A percentile compares a stretch with the other conserved stretches of the same genome.
Evolutionary conservation across 2,797 vertebrate species (phyloP).

Genomic region (Hephaestus fuliginosus): DNA sequence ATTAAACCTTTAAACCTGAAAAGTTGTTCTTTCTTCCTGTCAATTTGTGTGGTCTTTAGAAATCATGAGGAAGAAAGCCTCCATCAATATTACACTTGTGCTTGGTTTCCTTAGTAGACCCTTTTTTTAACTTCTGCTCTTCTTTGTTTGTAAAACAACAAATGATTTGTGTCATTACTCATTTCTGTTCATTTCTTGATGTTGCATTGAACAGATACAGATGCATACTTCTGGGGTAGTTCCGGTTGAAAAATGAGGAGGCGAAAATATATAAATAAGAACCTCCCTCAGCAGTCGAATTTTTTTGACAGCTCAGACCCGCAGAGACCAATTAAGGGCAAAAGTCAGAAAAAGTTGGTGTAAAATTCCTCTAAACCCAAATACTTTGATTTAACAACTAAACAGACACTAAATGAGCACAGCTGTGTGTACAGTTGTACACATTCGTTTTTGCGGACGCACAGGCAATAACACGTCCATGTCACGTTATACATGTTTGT

Average conservation of each 20-base stretch:
- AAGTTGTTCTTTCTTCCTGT: not conserved
- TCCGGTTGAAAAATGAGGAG: slow-evolving; percentile 13
- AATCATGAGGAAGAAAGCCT: not conserved
- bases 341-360: slow-evolving; percentile 31
- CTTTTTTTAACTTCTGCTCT: not conserved
- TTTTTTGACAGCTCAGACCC: slow-evolving; percentile 32
- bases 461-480: not conserved
- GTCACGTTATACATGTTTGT: not conserved
- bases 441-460: not conserved
- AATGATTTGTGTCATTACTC: not conserved
- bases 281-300: slow-evolving; percentile 9
- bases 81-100: not conserved
- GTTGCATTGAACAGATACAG: not conserved
- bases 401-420: not conserved
- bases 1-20: not conserved
- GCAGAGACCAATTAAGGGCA: slow-evolving; percentile 61
- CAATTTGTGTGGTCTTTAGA: not conserved
- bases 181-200: not conserved
- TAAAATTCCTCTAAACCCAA: not conserved
- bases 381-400: slow-evolving; percentile 18
- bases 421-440: not conserved
- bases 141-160: not conserved
- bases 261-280: slow-evolving; percentile 14
- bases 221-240: not conserved
- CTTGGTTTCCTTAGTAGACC: not conserved